Percentiles rank a stretch among this genome's conserved stretches.
Evolutionary conservation across 1,140 invertebrate genomes (phyloP).

Genomic region (Leptopilina clavipes): DNA sequence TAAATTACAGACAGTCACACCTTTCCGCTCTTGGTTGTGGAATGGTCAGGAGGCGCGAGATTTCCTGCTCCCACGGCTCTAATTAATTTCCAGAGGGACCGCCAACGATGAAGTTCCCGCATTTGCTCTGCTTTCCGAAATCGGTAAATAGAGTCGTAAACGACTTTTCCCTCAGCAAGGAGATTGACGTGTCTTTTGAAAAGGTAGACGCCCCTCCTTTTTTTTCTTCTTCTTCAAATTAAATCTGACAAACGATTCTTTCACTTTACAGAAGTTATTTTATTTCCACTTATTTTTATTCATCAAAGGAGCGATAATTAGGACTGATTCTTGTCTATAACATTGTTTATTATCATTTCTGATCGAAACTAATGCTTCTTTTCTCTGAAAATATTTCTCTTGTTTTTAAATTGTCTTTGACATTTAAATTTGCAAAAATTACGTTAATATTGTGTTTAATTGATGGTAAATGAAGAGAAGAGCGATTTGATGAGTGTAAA

Average conservation of each 20-base stretch:
- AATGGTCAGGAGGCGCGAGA: constrained; percentile 44
- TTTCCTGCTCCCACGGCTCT: constrained; percentile 52
- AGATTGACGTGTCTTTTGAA: not conserved
- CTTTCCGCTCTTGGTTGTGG: constrained; percentile 43
- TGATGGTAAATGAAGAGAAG: no score
- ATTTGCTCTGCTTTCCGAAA: constrained; percentile 29
- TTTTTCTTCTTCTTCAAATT: constrained; percentile 6
- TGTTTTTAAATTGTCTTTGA: no score
- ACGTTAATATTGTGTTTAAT: no score
- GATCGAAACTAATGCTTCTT: no score
- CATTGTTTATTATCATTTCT: no score
- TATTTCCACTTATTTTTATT: not conserved
- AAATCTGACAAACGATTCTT: constrained; percentile 31
- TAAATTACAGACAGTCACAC: constrained; percentile 60
- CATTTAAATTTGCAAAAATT: no score
- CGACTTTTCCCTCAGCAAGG: not conserved
- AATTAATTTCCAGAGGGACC: constrained; percentile 55
- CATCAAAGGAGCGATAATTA: not conserved
- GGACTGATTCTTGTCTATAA: no score
- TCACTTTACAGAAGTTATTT: not conserved
- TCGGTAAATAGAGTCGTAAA: constrained; percentile 26
- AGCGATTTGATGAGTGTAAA: not conserved
- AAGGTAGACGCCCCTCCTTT: not conserved
- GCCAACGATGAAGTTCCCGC: constrained; percentile 49
- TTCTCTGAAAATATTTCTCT: no score